These are phyloP conservation scores for Pristionchus fissidentatus DNA, from an alignment of 2,888 invertebrate species.

Conservation along the genomic window DNA sequence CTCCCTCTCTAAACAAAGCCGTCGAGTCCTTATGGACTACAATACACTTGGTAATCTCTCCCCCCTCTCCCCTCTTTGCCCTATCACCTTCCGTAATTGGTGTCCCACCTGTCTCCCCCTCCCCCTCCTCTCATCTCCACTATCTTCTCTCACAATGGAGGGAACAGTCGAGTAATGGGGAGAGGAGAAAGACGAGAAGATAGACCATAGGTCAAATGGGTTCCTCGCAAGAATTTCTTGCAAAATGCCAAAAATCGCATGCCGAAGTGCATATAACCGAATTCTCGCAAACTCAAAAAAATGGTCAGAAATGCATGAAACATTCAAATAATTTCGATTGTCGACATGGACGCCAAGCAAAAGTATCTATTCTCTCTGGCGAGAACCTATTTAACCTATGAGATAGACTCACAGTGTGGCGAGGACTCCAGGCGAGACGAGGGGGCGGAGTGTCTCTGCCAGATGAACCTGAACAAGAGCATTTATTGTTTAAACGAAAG, in stretches of 20 bases:
- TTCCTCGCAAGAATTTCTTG: too few relatives aligned
- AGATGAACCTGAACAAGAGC: slow-evolving; percentile 8
- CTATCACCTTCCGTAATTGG: slow-evolving; percentile 33
- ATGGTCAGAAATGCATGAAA: too few relatives aligned
- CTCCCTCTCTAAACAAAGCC: slow-evolving; percentile 29
- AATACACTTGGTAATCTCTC: slow-evolving; percentile 17
- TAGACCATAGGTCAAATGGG: too few relatives aligned
- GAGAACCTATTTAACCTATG: neutral
- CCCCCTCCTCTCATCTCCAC: neutral
- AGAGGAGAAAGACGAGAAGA: neutral
- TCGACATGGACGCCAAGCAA: too few relatives aligned
- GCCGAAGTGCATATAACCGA: too few relatives aligned
- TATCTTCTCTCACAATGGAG: slow-evolving; percentile 31
- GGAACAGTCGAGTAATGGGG: neutral
- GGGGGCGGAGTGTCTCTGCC: slow-evolving; percentile 7
- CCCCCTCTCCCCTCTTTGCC: neutral
- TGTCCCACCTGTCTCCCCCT: slow-evolving; percentile 28
- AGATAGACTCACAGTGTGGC: slow-evolving; percentile 29
- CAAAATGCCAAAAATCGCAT: too few relatives aligned
- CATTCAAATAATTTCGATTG: too few relatives aligned
- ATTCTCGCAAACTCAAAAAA: too few relatives aligned
- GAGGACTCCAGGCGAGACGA: neutral
- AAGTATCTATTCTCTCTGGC: neutral
- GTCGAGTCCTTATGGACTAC: slow-evolving; percentile 28
- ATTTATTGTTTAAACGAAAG: neutral